Evolutionary conservation across 2,113 vertebrate species (phyloP).

Genomic region (Xenus cinereus): DNA sequence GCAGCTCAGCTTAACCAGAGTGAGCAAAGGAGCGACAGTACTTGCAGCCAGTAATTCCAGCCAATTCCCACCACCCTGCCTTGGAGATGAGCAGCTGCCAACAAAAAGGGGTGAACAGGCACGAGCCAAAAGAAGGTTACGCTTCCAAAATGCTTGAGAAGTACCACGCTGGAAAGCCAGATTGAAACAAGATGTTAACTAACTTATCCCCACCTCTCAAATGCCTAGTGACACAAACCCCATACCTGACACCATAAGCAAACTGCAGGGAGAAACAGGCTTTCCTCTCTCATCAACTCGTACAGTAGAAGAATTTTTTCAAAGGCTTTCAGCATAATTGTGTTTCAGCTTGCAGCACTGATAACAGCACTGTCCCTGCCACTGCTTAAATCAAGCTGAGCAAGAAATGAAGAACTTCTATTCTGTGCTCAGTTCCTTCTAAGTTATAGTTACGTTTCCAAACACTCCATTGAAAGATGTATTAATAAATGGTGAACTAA

Average conservation of each 20-base stretch:
- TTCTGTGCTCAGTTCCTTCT: background rate
- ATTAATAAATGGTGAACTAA: background rate
- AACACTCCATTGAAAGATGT: background rate
- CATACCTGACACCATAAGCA: background rate
- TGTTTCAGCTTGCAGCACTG: background rate
- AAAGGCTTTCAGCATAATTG: background rate
- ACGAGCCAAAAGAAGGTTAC: background rate
- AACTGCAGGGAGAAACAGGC: background rate
- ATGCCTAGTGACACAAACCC: background rate
- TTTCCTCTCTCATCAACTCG: background rate
- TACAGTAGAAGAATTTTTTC: background rate
- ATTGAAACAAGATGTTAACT: background rate
- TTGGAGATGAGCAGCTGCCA: background rate
- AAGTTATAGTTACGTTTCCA: background rate
- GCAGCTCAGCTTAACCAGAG: constrained; percentile 25
- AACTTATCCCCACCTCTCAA: background rate
- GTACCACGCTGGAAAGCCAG: background rate
- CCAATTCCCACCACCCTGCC: background rate
- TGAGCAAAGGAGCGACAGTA: background rate
- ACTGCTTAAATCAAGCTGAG: background rate
- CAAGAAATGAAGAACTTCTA: background rate
- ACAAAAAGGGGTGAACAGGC: background rate
- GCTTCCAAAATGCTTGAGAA: background rate
- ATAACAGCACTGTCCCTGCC: background rate
- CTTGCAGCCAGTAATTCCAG: constrained; percentile 27